Conservation (phyloP, 1,140 invertebrate species). For the Cyclina sinensis region DNA sequence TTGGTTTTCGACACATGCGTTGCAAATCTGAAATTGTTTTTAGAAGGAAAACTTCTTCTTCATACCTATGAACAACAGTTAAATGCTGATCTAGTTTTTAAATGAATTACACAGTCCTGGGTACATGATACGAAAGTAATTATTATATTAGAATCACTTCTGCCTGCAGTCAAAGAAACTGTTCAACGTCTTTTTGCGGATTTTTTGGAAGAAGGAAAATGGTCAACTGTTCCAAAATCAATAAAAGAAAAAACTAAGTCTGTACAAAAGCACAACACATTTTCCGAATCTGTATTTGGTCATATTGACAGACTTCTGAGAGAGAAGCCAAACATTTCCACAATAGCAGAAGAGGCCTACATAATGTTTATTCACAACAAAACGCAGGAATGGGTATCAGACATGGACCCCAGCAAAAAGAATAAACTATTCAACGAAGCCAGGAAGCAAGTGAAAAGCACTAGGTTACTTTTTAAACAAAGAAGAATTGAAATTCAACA, state of each 20-base stretch:
- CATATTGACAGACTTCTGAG: slow-evolving; percentile 16
- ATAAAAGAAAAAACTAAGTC: slow-evolving; percentile 21
- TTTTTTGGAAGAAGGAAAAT: slow-evolving; percentile 4
- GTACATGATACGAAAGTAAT: not conserved
- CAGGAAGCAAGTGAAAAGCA: slow-evolving; percentile 32
- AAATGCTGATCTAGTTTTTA: not conserved
- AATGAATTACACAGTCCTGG: not conserved
- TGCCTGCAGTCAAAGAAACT: not conserved
- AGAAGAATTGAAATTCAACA: slow-evolving; percentile 50
- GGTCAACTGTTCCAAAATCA: not conserved
- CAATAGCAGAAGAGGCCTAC: slow-evolving; percentile 33
- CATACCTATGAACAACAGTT: not conserved
- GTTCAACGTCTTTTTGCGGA: slow-evolving; percentile 22
- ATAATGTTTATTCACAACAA: slow-evolving; percentile 48
- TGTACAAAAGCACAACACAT: slow-evolving; percentile 19
- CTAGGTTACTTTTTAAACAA: slow-evolving; percentile 5
- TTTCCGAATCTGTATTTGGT: slow-evolving; percentile 45
- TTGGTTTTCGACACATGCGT: not conserved
- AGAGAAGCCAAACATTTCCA: slow-evolving; percentile 22
- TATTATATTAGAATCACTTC: not conserved
- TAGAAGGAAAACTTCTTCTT: not conserved
- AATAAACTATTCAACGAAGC: slow-evolving; percentile 4
- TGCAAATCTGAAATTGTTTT: not conserved
- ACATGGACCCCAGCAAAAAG: not conserved
- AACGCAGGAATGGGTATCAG: slow-evolving; percentile 22